These are phyloP conservation scores for Hypocryptadius cinnamomeus DNA, from an alignment of 2,113 vertebrate genomes.

Conservation along the genomic window DNA sequence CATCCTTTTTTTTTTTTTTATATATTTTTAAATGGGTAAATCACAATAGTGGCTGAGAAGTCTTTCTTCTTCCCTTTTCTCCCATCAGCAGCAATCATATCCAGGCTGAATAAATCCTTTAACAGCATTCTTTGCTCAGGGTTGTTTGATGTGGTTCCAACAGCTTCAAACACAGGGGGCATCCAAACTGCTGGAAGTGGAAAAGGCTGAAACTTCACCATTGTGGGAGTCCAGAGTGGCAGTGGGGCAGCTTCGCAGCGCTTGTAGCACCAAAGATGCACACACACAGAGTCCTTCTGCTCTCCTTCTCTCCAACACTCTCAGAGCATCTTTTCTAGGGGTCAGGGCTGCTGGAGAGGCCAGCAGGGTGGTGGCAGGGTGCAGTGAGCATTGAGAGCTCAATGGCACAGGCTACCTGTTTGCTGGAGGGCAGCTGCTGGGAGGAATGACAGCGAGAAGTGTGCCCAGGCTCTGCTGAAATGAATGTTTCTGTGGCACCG, in stretches of 20 bases:
- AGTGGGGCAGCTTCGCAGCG: background rate
- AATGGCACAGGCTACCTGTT: accelerated
- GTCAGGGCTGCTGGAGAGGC: accelerated
- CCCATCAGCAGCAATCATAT: slow-evolving; percentile 44
- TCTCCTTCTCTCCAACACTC: background rate
- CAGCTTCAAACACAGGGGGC: slow-evolving; percentile 55
- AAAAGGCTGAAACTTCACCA: slow-evolving; percentile 18
- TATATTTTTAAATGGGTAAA: background rate
- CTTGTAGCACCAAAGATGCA: background rate
- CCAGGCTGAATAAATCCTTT: slow-evolving; percentile 62
- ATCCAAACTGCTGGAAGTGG: slow-evolving; percentile 44
- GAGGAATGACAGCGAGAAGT: accelerated
- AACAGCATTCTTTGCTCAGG: slow-evolving; percentile 36
- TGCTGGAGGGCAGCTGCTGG: background rate
- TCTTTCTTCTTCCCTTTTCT: slow-evolving; percentile 32
- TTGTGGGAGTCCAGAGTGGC: background rate
- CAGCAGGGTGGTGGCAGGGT: background rate
- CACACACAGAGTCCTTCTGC: background rate
- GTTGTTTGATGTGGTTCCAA: slow-evolving; percentile 67
- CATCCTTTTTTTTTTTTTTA: background rate
- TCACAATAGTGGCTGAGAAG: slow-evolving; percentile 24
- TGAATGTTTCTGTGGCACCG: accelerated
- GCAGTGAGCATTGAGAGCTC: accelerated
- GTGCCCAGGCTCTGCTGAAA: background rate
- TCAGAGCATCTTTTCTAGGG: background rate